Evolutionary conservation across 2,888 invertebrate genomes (phyloP), one percentile per base, ranked within the genome.

Genomic region (Melinopterus prodromus): DNA sequence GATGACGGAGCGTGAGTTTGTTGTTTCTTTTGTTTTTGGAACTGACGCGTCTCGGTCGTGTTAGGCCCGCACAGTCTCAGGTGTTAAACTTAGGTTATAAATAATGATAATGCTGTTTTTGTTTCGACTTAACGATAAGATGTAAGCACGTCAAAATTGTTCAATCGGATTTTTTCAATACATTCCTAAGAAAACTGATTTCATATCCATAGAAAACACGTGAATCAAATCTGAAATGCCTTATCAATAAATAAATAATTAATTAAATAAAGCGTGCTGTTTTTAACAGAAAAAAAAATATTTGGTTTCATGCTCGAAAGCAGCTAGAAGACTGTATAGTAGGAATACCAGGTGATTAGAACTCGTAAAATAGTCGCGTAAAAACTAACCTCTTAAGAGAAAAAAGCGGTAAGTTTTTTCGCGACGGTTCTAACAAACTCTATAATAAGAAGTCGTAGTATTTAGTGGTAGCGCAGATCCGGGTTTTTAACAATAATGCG

Each of bases 11-110:
- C 82, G 84, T 85, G 82, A 83, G 84, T 82, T 86, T 86, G 85
- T 85, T 87, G 85, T 87, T 85, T 84, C 84, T 85, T 84, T 83
- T 83, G 85, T 84, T 84, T 53, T 53, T 53, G 9, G 12, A 53
- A 53, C 53, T 12, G 12, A 53, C 9, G 26, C 26, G 26, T 26
- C 26, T 26, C 26, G 26, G 26, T 26, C 26, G 26, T 81, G 88
- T 88, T 88, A 88, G 88, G 88, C 88, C 89, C 88, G 86, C 85
- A 86, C 85, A 86, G 84, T 88, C 88, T 89, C 89, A 89, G 88
- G 88, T 88, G 87, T 87, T 26, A 26, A 26, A 1, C 2, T 26
- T 26, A 26, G 26, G 26, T 26, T 26, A 26, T 26, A 26, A 26
- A 26, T 26, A 26, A 26, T 26, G 3, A 26, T 26, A 26, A 26